Base-by-base conservation (phyloP, 2,113 vertebrate species). In the Corythornis cristatus region DNA sequence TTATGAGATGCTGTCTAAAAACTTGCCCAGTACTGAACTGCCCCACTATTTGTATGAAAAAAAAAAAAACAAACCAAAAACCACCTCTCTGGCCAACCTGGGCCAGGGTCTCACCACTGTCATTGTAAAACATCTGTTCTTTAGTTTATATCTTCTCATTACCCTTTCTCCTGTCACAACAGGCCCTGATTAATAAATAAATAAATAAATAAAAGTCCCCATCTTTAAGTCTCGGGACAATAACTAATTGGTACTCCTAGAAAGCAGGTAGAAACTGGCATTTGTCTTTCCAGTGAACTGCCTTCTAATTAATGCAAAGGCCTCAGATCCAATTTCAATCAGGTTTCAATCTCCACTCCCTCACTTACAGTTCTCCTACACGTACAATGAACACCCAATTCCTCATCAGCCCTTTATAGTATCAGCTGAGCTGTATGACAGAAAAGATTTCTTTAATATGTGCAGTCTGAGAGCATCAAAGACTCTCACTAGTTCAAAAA, bases 1-100 rank as follows among this genome's bases (percentile, higher is more conserved):
- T 37, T 73, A 13, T 51, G 33, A 75, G 29, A 26, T 31, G 64
- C 83, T 60, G 86, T 74, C 60, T 84, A 28, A 70, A 86, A 86
- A 48, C 43, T 96, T 89, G 93, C 90, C 95, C 96, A 88, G 93
- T 93, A 96, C 71, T 54, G 58, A 87, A 93, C 93, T 86, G 43
- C 25, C 6, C 9, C 57, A 40, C 28, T 77, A 21, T 64, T 96
- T 75, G 21, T 88, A 15, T 8, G 13, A 23, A 50, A 50, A 46
- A 46, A 76, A 75, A 82, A 82, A n/a, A n/a, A n/a, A n/a, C n/a
- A n/a, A n/a, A n/a, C n/a, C 64, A 75, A 54, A 94, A 54, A 76
- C 28, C 40, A 43, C 19, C 29, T 46, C 40, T n/a, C 28, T 45
- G 19, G 29, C 28, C 19, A 66, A 22, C 42, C 13, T 66, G 43